These are phyloP conservation scores for Thymelicus lineola DNA, from an alignment of 2,888 invertebrate species.

Conservation along the genomic window DNA sequence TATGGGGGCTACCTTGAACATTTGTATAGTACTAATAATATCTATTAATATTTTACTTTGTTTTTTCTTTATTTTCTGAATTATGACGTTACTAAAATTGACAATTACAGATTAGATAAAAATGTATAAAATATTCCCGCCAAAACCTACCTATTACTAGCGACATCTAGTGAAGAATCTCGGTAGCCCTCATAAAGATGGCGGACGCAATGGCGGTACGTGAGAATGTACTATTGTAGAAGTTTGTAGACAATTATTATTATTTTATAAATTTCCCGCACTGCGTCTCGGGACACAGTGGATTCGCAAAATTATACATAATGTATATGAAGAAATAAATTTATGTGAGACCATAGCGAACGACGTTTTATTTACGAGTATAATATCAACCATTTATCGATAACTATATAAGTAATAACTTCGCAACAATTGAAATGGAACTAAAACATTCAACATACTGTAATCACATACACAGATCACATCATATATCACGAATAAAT, in stretches of 20 bases:
- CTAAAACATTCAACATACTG: no score
- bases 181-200: conserved; percentile 55
- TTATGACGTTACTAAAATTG: not conserved
- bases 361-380: conserved; percentile 50
- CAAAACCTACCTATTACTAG: conserved; percentile 6
- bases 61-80: no score
- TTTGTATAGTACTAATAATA: not conserved
- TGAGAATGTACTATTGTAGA: conserved; percentile 73
- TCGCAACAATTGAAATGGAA: no score
- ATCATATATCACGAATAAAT: no score
- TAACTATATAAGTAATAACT: no score
- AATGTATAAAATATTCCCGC: conserved; percentile 3
- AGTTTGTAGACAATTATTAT: conserved; percentile 76
- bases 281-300: conserved; percentile 82
- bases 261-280: conserved; percentile 80
- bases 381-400: no score
- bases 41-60: no score
- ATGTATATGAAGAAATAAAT: conserved; percentile 85
- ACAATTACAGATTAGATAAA: not conserved
- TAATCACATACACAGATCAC: no score
- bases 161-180: conserved; percentile 1
- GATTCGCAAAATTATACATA: conserved; percentile 85
- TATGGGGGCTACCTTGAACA: conserved; percentile 24
- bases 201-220: conserved; percentile 66
- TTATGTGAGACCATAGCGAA: conserved; percentile 80